A percentile compares a stretch with the other conserved stretches of the same genome.
phyloP scores from a whole-genome alignment of 92 coral and sea anemone genomes.

The Heteractis magnifica region DNA sequence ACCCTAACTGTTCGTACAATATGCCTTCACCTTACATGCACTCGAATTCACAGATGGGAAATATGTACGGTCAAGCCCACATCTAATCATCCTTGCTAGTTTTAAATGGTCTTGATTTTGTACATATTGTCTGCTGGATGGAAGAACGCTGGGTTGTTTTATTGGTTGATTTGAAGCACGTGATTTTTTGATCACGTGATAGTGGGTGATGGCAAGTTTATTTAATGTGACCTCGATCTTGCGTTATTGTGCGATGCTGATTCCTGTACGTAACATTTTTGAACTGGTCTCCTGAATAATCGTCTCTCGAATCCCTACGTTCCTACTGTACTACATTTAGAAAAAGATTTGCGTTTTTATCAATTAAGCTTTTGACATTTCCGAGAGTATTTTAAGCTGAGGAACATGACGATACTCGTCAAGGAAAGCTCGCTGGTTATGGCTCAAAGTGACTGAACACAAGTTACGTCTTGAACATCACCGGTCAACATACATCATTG shows the following conservation, averaged over 20 bases:
- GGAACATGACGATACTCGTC: too few relatives aligned
- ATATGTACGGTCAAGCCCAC: conserved; percentile 55
- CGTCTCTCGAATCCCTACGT: not conserved
- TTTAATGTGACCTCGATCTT: not conserved
- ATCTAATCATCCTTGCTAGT: conserved; percentile 37
- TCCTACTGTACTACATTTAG: not conserved
- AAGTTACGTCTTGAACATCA: too few relatives aligned
- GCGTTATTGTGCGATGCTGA: not conserved
- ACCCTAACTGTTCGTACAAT: conserved; percentile 77
- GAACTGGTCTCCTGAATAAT: not conserved
- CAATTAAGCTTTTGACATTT: too few relatives aligned
- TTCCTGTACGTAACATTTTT: not conserved
- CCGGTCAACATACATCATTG: too few relatives aligned
- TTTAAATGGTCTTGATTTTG: not conserved
- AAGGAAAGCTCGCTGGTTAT: too few relatives aligned
- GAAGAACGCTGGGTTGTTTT: not conserved
- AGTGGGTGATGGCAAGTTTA: conserved; percentile 3
- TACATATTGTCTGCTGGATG: conserved; percentile 24
- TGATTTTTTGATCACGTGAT: conserved; percentile 5
- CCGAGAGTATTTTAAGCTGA: too few relatives aligned
- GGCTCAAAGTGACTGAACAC: too few relatives aligned
- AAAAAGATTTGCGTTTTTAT: not conserved
- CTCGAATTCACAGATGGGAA: conserved; percentile 54
- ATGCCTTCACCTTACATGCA: conserved; percentile 84
- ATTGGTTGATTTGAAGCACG: not conserved